Conservation (phyloP, 2,888 invertebrate genomes). For the Xestia ashworthii region DNA sequence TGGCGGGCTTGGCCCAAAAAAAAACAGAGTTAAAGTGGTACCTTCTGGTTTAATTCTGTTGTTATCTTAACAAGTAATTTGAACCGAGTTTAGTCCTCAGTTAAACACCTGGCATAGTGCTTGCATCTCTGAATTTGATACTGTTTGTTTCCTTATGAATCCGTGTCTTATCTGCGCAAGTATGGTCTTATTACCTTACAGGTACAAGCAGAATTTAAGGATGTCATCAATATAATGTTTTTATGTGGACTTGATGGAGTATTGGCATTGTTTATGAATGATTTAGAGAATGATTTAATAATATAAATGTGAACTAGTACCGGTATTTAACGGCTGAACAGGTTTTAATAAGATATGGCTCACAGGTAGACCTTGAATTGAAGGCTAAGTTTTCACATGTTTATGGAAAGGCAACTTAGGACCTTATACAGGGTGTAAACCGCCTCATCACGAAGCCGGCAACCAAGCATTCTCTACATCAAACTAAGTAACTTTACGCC, state of each 20-base stretch:
- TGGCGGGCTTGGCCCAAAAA: too few species aligned
- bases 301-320: too few species aligned
- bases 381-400: too few species aligned
- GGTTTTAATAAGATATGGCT: too few species aligned
- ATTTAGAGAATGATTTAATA: too few species aligned
- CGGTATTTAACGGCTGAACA: too few species aligned
- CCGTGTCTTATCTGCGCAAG: constrained; percentile 52
- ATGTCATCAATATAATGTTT: constrained; percentile 18
- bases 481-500: too few species aligned
- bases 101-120: constrained; percentile 52
- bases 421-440: too few species aligned
- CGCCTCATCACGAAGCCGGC: too few species aligned
- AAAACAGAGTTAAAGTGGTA: neutral
- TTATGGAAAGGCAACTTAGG: too few species aligned
- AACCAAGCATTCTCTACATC: too few species aligned
- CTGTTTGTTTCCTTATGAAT: constrained; percentile 14
- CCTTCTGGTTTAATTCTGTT: neutral
- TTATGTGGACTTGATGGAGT: neutral
- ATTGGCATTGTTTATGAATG: neutral
- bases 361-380: too few species aligned
- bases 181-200: constrained; percentile 6
- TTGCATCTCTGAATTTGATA: constrained; percentile 45
- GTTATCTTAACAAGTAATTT: constrained; percentile 38
- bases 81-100: constrained; percentile 20
- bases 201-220: neutral